Conservation (phyloP, 2,113 vertebrate genomes). For the Tursiops truncatus region DNA sequence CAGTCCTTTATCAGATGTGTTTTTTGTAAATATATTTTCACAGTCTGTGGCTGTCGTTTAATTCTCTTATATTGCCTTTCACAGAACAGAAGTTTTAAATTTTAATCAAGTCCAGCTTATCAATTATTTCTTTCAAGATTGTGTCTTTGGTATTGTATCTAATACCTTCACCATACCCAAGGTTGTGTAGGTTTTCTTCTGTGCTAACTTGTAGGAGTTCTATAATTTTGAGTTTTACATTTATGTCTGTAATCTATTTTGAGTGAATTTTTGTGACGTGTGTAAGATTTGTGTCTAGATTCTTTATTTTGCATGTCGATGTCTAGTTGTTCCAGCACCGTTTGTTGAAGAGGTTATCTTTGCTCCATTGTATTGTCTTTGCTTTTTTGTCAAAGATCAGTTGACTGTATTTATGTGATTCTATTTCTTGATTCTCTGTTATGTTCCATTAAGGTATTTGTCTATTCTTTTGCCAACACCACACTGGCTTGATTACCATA, state of each 20-base stretch:
- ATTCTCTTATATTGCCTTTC: neutral
- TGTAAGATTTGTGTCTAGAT: neutral
- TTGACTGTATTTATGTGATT: neutral
- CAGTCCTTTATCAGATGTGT: neutral
- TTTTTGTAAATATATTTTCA: neutral
- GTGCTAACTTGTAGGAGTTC: neutral
- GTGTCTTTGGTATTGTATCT: neutral
- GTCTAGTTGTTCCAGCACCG: neutral
- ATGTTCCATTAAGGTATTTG: neutral
- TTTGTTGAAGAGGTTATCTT: neutral
- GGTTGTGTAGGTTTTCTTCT: neutral
- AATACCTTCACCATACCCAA: neutral
- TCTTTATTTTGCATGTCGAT: neutral
- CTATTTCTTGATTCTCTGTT: neutral
- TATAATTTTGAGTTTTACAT: neutral
- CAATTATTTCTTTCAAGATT: neutral
- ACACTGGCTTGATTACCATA: neutral
- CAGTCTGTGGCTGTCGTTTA: neutral
- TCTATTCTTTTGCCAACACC: accelerated
- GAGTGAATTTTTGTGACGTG: neutral
- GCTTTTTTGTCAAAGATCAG: neutral
- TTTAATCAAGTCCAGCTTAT: neutral
- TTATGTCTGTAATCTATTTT: neutral
- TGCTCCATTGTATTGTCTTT: neutral
- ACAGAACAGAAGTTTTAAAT: neutral